Base-by-base conservation (phyloP, 2,797 vertebrate genomes). In the Fratercula arctica region DNA sequence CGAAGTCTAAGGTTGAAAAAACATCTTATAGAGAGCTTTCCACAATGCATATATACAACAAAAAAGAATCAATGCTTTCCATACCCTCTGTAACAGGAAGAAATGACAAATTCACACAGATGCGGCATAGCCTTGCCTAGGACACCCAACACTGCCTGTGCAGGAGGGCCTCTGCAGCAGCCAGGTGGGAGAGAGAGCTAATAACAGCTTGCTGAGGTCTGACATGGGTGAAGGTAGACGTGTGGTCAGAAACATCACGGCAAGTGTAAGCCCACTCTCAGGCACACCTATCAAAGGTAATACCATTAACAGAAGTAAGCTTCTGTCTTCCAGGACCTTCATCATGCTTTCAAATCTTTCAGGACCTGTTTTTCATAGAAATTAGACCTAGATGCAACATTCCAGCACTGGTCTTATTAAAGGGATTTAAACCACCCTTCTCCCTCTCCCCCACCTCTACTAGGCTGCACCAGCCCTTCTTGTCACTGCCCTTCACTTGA, bases 201-300 rank as follows among this genome's bases (percentile, higher is more conserved):
- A 63, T 0, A 21, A 28, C 28, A 61, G 12, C 17, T 61, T 48
- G 15, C 11, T 66, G 60, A 85, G 66, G 64, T 33, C 45, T 41
- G 60, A 2, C 50, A 21, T 1, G 5, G 26, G n/a, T 35, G 21
- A 73, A 39, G 46, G 35, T 11, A 76, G 43, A 53, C 0, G 0
- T 3, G 6, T 10, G 15, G 46, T 60, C 46, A 82, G 67, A 75
- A 90, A 57, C 14, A 37, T 6, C 46, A 50, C 0, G 0, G 43
- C n/a, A 75, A 91, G 26, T 5, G 1, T 51, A 6, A 84, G 63
- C 19, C 7, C 16, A 25, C 31, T 35, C 82, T 76, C 75, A 83
- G 56, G 48, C 14, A 23, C 50, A 66, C 15, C 51, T 43, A 24
- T 11, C 17, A 66, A 51, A 41, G 8, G 18, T 20, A 69, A 33